These are phyloP conservation scores for Bolinopsis microptera DNA, from an alignment of 37 sponge, comb jelly and placozoan genomes.

Conservation along the genomic window DNA sequence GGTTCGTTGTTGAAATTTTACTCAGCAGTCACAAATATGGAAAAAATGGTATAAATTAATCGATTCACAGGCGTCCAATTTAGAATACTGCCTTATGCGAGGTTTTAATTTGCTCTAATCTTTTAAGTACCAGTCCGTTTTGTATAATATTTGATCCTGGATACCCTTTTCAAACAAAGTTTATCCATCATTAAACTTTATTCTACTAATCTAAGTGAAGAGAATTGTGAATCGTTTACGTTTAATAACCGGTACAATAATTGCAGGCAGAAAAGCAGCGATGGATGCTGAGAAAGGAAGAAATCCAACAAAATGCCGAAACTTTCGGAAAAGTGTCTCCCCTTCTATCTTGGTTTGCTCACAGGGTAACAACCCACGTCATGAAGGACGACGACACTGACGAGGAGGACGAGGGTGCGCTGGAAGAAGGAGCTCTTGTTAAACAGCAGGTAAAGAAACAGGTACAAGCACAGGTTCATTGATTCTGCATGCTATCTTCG, in stretches of 20 bases:
- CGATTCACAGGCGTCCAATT: too few species aligned
- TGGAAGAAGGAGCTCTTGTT: constrained; percentile 27
- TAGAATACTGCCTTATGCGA: too few species aligned
- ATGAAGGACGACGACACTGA: constrained; percentile 43
- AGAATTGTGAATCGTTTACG: not conserved
- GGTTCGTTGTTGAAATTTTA: not conserved
- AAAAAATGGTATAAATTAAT: too few species aligned
- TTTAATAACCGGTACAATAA: not conserved
- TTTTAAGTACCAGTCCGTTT: too few species aligned
- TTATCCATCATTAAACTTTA: too few species aligned
- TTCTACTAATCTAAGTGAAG: too few species aligned
- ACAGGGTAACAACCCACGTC: constrained; percentile 37
- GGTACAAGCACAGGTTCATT: too few species aligned
- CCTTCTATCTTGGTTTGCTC: not conserved
- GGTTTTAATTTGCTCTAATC: too few species aligned
- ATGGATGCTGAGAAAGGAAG: constrained; percentile 39
- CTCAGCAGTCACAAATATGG: not conserved
- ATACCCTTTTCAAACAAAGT: too few species aligned
- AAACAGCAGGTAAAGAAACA: constrained; percentile 25
- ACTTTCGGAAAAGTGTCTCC: constrained; percentile 26
- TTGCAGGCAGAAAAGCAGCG: constrained; percentile 34
- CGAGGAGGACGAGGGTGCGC: not conserved
- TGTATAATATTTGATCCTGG: too few species aligned
- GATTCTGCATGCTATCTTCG: too few species aligned
- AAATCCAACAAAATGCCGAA: constrained; percentile 10